Conservation (phyloP, 2,888 invertebrate genomes). For the Pimpla rufipes region DNA sequence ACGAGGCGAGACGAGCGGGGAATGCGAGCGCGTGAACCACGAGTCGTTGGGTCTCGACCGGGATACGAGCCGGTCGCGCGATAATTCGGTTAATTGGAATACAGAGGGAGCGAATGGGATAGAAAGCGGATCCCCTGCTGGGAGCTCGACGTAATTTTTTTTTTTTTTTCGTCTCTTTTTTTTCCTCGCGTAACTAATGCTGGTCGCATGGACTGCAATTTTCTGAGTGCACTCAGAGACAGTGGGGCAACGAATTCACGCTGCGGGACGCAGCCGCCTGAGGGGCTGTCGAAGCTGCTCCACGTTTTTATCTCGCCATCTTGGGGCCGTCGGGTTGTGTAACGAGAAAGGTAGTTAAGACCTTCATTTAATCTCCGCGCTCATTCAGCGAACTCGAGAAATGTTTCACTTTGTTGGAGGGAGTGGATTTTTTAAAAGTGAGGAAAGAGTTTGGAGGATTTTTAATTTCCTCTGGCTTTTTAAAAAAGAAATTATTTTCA, state of each 20-base stretch:
- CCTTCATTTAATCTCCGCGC: neutral
- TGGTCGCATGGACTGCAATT: slow-evolving; percentile 72
- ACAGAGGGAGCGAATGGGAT: slow-evolving; percentile 65
- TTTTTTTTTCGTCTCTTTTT: slow-evolving; percentile 11
- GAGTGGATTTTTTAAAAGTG: no score
- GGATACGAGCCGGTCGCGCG: slow-evolving; percentile 67
- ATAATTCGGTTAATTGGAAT: slow-evolving; percentile 82
- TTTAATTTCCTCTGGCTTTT: no score
- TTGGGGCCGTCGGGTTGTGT: neutral
- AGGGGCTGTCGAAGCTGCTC: neutral
- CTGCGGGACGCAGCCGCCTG: slow-evolving; percentile 15
- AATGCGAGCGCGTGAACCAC: slow-evolving; percentile 61
- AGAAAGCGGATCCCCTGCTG: slow-evolving; percentile 50
- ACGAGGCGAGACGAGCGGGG: slow-evolving; percentile 2
- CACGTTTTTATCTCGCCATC: neutral
- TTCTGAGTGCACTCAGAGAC: slow-evolving; percentile 70
- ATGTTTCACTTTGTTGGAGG: neutral
- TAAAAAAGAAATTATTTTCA: no score
- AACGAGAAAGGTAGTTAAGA: neutral
- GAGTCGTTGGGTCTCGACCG: slow-evolving; percentile 71
- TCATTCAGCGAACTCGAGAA: neutral
- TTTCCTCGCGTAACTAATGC: slow-evolving; percentile 50
- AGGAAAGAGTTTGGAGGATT: no score
- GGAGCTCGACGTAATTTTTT: slow-evolving; percentile 5
- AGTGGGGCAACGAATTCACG: slow-evolving; percentile 47